Evolutionary conservation across 2,797 vertebrate species (phyloP), one percentile per base, ranked within the genome.

Genomic region (Urosaurus nigricauda): DNA sequence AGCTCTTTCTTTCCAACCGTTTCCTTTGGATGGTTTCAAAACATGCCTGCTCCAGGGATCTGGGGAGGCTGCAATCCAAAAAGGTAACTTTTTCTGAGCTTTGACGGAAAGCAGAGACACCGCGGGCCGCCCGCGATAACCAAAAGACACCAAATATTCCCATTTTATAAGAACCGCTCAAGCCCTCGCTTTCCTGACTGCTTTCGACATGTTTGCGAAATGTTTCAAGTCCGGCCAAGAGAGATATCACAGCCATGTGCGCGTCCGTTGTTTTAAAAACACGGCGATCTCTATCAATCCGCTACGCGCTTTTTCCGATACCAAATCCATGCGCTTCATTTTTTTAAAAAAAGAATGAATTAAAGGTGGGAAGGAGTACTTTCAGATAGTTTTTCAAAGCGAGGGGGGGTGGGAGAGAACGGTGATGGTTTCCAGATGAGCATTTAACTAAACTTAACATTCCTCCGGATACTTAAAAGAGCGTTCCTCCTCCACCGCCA

Each of bases 391-490:
- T 51, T 94, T 95, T 86, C 78, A 92, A 94, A 91, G 91, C 91
- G 92, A 91, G 12, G 24, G 5, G 37, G 83, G 26, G 37, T 24
- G 60, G 85, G 29, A 19, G 21, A 14, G 95, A 94, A 92, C 90
- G 51, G 92, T 93, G 96, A 97, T 97, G 29, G 92, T 93, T 97
- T 96, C 97, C 97, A 97, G 96, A 96, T 97, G 97, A 97, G 94
- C 91, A 92, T 94, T 95, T 92, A 79, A 95, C 94, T 93, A 93
- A 96, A 95, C 93, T 95, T 92, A 94, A 95, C 96, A 93, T 96
- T 96, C 96, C 94, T 96, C 95, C 94, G 82, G 88, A 95, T 93
- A 90, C 95, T 95, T 96, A 94, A 95, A 95, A 95, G 95, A 94
- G 96, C 92, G 29, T 11, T 68, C 95, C 96, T 95, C 26, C 65